Conservation (phyloP, 2,888 invertebrate genomes). For the Cephonodes hylas region DNA sequence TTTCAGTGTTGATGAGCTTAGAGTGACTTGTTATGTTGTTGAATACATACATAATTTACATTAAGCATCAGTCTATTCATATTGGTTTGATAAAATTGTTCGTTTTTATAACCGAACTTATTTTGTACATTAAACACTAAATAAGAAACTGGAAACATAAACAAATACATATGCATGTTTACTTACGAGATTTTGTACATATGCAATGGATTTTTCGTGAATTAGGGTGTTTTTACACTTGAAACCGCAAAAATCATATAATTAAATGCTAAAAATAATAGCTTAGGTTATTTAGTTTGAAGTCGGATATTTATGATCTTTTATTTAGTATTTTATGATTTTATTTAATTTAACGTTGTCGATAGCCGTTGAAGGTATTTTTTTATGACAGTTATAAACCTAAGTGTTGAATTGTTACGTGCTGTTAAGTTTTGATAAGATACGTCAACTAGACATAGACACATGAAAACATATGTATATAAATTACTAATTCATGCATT, state of each 20-base stretch:
- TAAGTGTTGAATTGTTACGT: constrained; percentile 22
- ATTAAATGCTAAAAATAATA: too few species aligned
- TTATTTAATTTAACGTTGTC: constrained; percentile 15
- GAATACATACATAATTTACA: neutral
- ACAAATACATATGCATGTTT: too few species aligned
- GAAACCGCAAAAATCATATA: too few species aligned
- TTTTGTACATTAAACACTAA: too few species aligned
- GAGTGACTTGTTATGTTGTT: neutral
- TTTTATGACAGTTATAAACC: constrained; percentile 24
- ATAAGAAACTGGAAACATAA: too few species aligned
- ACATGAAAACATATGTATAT: neutral
- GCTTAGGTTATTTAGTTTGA: too few species aligned
- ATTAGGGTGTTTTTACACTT: too few species aligned
- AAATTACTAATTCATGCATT: neutral
- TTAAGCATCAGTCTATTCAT: too few species aligned
- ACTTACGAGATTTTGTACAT: neutral
- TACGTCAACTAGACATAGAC: constrained; percentile 8
- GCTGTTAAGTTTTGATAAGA: constrained; percentile 28
- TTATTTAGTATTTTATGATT: constrained; percentile 8
- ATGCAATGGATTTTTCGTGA: too few species aligned
- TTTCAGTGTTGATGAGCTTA: neutral
- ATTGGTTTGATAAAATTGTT: too few species aligned
- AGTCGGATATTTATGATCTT: neutral
- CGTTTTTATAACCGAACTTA: too few species aligned
- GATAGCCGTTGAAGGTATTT: constrained; percentile 23